Evolutionary conservation across 2,888 invertebrate species (phyloP).

Genomic region (Heteromyza rotundicornis): DNA sequence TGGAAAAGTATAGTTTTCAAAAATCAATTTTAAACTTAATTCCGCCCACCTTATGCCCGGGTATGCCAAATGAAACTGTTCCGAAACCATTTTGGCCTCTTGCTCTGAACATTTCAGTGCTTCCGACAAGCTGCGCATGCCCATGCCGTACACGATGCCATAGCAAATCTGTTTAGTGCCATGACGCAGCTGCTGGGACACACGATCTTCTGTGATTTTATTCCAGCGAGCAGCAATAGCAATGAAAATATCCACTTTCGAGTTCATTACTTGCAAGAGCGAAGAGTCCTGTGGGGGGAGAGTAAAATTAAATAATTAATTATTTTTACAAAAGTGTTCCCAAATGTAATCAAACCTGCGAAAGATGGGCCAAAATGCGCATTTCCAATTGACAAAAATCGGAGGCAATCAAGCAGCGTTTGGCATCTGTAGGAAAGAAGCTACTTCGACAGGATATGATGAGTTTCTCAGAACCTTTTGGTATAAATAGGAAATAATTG

Average conservation of each 20-base stretch:
- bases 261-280: conserved; percentile 72
- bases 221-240: conserved; percentile 88
- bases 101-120: conserved; percentile 78
- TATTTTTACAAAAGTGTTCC: not conserved
- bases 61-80: conserved; percentile 80
- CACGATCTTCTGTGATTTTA: conserved; percentile 70
- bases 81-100: conserved; percentile 80
- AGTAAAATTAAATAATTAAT: conserved; percentile 3
- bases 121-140: conserved; percentile 79
- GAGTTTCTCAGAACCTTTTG: conserved; percentile 38
- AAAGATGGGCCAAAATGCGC: conserved; percentile 89
- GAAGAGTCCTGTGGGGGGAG: conserved; percentile 66
- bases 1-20: not conserved
- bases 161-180: conserved; percentile 93
- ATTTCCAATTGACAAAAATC: conserved; percentile 98
- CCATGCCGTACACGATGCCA: conserved; percentile 98
- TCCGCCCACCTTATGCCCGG: conserved; percentile 71
- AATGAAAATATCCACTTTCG: conserved; percentile 80
- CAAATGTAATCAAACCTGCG: too few species aligned
- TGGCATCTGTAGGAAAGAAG: conserved; percentile 68
- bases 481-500: too few species aligned
- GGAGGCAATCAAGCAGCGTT: conserved; percentile 79
- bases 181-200: conserved; percentile 79
- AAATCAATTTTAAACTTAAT: not conserved
- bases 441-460: conserved; percentile 68